Conservation (phyloP, 2,113 vertebrate species). For the Coptodon rendalli region DNA sequence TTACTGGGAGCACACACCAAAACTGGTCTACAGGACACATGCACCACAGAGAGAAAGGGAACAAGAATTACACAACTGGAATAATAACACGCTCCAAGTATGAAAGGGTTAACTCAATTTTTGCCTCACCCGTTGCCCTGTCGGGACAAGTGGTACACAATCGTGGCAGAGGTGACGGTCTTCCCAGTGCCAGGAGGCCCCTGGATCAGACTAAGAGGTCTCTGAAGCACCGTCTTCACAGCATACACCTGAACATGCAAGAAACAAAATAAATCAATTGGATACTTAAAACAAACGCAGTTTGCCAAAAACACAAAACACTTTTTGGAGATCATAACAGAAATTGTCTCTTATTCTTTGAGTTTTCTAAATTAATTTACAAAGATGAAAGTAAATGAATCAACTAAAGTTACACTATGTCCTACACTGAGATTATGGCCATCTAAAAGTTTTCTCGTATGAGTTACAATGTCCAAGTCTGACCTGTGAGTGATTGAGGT, state of each 20-base stretch:
- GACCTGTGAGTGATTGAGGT: constrained; percentile 99
- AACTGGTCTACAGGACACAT: constrained; percentile 77
- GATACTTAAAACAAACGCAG: not conserved
- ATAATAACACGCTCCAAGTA: not conserved
- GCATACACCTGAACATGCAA: constrained; percentile 84
- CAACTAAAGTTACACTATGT: not conserved
- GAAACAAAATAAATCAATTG: not conserved
- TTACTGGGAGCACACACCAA: constrained; percentile 97
- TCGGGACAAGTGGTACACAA: constrained; percentile 94
- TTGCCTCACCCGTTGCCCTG: constrained; percentile 90
- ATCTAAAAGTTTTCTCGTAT: not conserved
- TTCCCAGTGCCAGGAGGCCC: constrained; percentile 96
- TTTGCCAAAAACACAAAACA: not conserved
- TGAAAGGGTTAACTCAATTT: too few relatives aligned
- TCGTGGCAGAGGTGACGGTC: constrained; percentile 97
- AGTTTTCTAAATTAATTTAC: not conserved
- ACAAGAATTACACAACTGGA: not conserved
- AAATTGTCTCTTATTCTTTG: not conserved
- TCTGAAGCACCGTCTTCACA: constrained; percentile 95
- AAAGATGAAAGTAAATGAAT: not conserved
- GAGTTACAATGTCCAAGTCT: not conserved
- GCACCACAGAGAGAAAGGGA: not conserved
- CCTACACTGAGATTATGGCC: not conserved
- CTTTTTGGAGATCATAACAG: rapidly evolving
- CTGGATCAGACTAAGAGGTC: constrained; percentile 96